Evolutionary conservation across 2,797 vertebrate genomes (phyloP), one percentile per base, ranked within the genome.

Genomic region (Chrysolophus pictus): DNA sequence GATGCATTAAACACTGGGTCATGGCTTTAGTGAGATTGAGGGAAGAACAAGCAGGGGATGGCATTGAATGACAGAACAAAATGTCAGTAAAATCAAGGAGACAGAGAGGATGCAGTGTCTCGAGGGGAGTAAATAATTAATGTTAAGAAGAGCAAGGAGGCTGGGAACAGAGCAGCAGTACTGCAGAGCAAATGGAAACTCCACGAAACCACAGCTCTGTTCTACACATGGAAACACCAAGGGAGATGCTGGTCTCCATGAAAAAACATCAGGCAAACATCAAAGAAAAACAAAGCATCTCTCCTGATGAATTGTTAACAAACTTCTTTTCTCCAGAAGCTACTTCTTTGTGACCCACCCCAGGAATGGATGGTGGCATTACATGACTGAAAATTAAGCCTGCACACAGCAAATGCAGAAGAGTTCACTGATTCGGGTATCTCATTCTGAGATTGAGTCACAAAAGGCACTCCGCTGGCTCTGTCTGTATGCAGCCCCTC

Each of bases 81-180:
- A 88, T 85, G 94, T 93, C 93, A 91, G 86, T 71, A 60, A 94
- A 96, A 93, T 93, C 93, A 96, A 96, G 90, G 94, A 95, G 93
- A 95, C 72, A 39, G 81, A 87, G 76, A 94, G 88, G 58, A 92
- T 64, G 76, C 51, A 74, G 83, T 59, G 41, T 84, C 94, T 95
- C 81, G 1, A 69, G 91, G 90, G 93, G 84, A 93, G 91, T 93
- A 94, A 95, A 92, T 95, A 94, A 96, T 92, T 87, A 90, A 96
- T 92, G 87, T 64, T 80, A 85, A 93, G 76, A 80, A 86, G 87
- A 92, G 65, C 35, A 76, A 76, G 84, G 67, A 80, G 77, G 83
- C 83, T 85, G 92, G 53, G 88, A 96, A 84, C 19, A 88, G 80
- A 94, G 92, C 89, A 93, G 78, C 63, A 88, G 70, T 5, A 60